Conservation (phyloP, 2,888 invertebrate genomes). For the Ischnura elegans region DNA sequence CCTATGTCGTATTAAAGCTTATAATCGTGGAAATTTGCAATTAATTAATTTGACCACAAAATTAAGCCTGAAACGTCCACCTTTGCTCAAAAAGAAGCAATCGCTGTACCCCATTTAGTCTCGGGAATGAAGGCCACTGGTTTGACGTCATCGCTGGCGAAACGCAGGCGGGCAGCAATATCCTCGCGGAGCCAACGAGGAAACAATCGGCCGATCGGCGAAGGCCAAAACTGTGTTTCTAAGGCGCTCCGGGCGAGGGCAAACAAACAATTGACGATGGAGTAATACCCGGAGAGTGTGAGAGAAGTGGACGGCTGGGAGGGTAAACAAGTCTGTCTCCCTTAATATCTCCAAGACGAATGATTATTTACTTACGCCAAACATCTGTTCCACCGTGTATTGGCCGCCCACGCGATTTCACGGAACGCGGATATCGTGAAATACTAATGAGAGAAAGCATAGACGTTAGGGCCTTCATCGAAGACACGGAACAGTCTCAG, state of each 20-base stretch:
- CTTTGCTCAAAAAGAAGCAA: not conserved
- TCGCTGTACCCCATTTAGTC: not conserved
- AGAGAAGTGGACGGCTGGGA: not conserved
- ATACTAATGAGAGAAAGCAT: not conserved
- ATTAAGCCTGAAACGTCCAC: too few species aligned
- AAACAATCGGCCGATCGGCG: not conserved
- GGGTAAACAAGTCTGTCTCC: constrained; percentile 18
- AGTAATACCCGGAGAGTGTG: constrained; percentile 43
- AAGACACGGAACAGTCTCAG: not conserved
- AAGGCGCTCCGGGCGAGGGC: constrained; percentile 21
- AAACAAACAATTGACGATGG: constrained; percentile 61
- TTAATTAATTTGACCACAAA: too few species aligned
- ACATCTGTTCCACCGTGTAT: not conserved
- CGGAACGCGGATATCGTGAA: not conserved
- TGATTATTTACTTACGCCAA: constrained; percentile 56
- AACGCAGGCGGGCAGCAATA: constrained; percentile 48
- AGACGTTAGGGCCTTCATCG: not conserved
- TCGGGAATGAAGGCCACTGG: not conserved
- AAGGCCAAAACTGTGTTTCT: constrained; percentile 36
- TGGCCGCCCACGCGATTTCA: not conserved
- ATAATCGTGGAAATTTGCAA: too few species aligned
- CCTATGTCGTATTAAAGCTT: too few species aligned
- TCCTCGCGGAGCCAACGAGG: not conserved
- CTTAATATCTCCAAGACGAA: constrained; percentile 39
- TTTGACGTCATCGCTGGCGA: constrained; percentile 57